Conservation (phyloP, 2,113 vertebrate genomes). For the Hiodon tergisus region DNA sequence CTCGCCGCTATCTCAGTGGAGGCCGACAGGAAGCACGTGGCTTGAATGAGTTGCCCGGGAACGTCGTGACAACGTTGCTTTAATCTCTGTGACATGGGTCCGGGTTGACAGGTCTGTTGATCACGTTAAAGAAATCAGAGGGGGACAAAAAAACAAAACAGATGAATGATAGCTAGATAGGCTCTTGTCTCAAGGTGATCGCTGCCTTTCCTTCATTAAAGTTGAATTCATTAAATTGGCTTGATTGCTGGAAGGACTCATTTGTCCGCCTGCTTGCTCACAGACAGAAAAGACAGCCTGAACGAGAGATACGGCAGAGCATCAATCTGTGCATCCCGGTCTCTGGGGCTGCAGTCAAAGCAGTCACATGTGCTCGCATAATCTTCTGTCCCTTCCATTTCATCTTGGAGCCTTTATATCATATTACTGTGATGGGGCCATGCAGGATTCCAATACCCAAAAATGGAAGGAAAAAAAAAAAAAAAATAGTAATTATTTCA, state of each 20-base stretch:
- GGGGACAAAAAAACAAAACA: not conserved
- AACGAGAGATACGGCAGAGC: not conserved
- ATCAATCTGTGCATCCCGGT: too few relatives aligned
- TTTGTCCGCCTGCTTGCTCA: not conserved
- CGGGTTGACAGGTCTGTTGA: too few relatives aligned
- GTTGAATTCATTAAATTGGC: not conserved
- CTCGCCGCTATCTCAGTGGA: slow-evolving; percentile 5
- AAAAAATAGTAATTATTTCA: too few relatives aligned
- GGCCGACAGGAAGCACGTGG: not conserved
- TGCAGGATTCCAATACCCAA: too few relatives aligned
- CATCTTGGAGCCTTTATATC: too few relatives aligned
- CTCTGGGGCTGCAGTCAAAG: too few relatives aligned
- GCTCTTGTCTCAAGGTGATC: not conserved
- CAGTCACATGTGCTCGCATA: too few relatives aligned
- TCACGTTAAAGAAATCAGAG: not conserved
- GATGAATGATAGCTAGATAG: not conserved
- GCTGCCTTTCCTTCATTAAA: not conserved
- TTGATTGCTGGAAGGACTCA: not conserved
- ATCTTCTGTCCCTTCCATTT: too few relatives aligned
- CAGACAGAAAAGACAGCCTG: not conserved
- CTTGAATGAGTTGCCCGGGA: not conserved
- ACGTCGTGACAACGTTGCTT: not conserved
- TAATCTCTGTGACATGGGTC: too few relatives aligned
- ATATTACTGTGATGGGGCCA: too few relatives aligned
- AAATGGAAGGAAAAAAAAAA: too few relatives aligned